Percentiles rank a stretch among this genome's conserved stretches.
These are phyloP conservation scores for Hemithea aestivaria DNA, from an alignment of 2,888 invertebrate species.

Conservation along the genomic window DNA sequence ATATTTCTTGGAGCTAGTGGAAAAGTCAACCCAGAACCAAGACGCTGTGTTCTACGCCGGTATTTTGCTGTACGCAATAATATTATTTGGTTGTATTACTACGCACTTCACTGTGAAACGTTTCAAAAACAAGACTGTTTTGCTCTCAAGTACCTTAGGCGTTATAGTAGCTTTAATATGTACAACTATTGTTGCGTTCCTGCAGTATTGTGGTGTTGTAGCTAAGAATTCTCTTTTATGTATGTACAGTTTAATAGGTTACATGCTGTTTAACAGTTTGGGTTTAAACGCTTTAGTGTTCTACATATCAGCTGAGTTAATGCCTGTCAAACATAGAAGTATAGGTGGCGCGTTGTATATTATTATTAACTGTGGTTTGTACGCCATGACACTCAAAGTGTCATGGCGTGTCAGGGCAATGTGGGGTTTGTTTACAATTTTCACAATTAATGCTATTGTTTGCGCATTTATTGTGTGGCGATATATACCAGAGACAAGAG, in stretches of 20 bases:
- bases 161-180: slow-evolving; percentile 13
- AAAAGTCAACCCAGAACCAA: slow-evolving; percentile 15
- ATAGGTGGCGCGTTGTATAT: slow-evolving; percentile 23
- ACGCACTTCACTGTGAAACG: slow-evolving; percentile 10
- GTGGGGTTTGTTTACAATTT: slow-evolving; percentile 22
- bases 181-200: slow-evolving; percentile 10
- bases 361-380: slow-evolving; percentile 20
- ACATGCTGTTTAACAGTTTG: slow-evolving; percentile 14
- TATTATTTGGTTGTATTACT: slow-evolving; percentile 9
- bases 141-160: slow-evolving; percentile 14
- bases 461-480: slow-evolving; percentile 20
- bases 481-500: slow-evolving; percentile 26
- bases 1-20: slow-evolving; percentile 21
- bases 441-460: slow-evolving; percentile 18
- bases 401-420: slow-evolving; percentile 17
- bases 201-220: slow-evolving; percentile 15
- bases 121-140: slow-evolving; percentile 20
- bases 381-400: slow-evolving; percentile 18
- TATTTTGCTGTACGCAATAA: slow-evolving; percentile 14
- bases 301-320: slow-evolving; percentile 19
- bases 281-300: slow-evolving; percentile 20
- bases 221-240: slow-evolving; percentile 17
- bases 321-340: slow-evolving; percentile 25
- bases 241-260: slow-evolving; percentile 20
- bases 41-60: slow-evolving; percentile 18